A percentile compares a stretch with the other conserved stretches of the same genome.
Conservation (phyloP, 1,140 invertebrate genomes). For the Drosophila takahashii region DNA sequence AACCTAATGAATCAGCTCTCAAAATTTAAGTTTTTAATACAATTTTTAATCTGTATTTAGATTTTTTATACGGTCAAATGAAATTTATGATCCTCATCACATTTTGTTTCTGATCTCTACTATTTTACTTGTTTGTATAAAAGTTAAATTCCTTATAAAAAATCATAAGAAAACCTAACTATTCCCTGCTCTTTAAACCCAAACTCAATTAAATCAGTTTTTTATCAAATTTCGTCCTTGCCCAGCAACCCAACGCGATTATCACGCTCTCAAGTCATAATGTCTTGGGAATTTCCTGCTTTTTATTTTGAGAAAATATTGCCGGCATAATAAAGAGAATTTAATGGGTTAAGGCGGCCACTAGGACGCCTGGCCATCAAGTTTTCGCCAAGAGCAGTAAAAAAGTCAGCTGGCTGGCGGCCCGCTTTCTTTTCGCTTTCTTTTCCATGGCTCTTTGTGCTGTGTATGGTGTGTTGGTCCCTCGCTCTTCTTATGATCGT, state of each 20-base stretch:
- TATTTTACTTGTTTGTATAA: no score
- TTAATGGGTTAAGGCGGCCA: slow-evolving; percentile 75
- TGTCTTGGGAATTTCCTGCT: slow-evolving; percentile 31
- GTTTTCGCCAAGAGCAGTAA: slow-evolving; percentile 76
- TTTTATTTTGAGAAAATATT: slow-evolving; percentile 62
- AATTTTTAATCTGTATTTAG: no score
- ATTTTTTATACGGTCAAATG: no score
- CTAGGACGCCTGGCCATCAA: slow-evolving; percentile 69
- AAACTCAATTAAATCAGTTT: slow-evolving; percentile 7
- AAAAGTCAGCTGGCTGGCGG: slow-evolving; percentile 63
- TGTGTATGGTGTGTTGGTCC: slow-evolving; percentile 2
- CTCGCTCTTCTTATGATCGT: slow-evolving; percentile 65
- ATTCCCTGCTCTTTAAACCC: no score
- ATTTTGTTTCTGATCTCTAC: no score
- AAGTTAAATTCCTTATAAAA: neutral
- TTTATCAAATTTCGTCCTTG: neutral
- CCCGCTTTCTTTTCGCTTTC: slow-evolving; percentile 57
- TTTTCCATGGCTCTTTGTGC: slow-evolving; percentile 34
- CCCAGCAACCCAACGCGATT: slow-evolving; percentile 11
- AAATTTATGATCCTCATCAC: no score
- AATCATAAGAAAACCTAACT: no score
- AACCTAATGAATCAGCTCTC: neutral
- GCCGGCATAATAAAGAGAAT: slow-evolving; percentile 66
- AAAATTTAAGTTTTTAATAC: neutral
- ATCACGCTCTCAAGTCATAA: slow-evolving; percentile 24